These are phyloP conservation scores for Echinarachnius parma DNA, from an alignment of 53 echinoderm and acorn worm species.

Conservation along the genomic window DNA sequence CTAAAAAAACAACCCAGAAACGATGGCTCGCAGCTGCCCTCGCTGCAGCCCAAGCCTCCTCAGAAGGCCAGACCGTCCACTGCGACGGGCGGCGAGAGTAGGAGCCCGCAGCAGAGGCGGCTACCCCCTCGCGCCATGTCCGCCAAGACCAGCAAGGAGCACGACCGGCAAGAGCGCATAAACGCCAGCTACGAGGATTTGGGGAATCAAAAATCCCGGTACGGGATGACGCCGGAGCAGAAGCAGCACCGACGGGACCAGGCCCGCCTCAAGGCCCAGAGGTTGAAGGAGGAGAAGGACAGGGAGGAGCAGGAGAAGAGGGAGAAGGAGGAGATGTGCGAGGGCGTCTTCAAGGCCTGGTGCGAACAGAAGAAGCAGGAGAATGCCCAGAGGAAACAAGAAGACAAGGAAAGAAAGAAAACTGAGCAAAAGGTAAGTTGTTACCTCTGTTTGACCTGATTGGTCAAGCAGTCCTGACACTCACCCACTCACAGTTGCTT, in stretches of 20 bases:
- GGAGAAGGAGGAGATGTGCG: conserved; percentile 68
- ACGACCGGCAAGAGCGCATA: conserved; percentile 8
- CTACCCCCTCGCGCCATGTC: conserved; percentile 65
- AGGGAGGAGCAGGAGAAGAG: conserved; percentile 69
- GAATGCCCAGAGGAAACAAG: conserved; percentile 40
- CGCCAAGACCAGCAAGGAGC: conserved; percentile 55
- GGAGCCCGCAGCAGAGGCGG: conserved; percentile 18
- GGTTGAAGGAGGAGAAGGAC: conserved; percentile 54
- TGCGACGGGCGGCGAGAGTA: conserved; percentile 54
- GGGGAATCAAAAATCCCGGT: conserved; percentile 57
- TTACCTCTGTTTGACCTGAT: too few relatives aligned
- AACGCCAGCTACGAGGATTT: conserved; percentile 36
- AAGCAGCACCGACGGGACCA: conserved; percentile 72
- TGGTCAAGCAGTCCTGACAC: too few relatives aligned
- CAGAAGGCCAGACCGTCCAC: conserved; percentile 71
- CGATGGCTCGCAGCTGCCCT: conserved; percentile 9
- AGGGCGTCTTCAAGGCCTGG: conserved; percentile 87
- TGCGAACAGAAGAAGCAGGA: conserved; percentile 72
- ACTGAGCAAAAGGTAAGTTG: conserved; percentile 38
- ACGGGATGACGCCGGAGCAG: conserved; percentile 88
- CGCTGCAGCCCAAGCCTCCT: conserved; percentile 34
- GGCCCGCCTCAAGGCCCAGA: conserved; percentile 55
- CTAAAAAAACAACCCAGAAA: background rate
- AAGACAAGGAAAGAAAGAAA: conserved; percentile 56
- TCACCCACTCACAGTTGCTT: too few relatives aligned